Percentiles rank a stretch among this genome's conserved stretches.
phyloP scores from a whole-genome alignment of 2,113 vertebrate species.

The Fulmarus glacialis region DNA sequence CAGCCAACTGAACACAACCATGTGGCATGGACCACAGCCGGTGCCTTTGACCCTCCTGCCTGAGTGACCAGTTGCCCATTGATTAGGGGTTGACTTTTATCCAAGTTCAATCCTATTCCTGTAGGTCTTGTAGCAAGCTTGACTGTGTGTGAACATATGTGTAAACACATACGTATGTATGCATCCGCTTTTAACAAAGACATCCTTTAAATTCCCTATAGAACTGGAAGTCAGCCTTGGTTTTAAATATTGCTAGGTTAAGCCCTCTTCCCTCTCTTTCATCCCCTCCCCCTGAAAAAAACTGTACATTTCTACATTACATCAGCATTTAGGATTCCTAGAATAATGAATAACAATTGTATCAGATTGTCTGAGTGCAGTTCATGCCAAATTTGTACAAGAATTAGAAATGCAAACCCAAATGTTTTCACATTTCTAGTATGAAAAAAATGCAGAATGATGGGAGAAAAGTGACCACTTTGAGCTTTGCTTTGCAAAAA shows the following conservation, averaged over 20 bases:
- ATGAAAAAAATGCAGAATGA: neutral
- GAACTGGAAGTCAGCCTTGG: neutral
- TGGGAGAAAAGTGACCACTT: neutral
- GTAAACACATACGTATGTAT: neutral
- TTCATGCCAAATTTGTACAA: neutral
- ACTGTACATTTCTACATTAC: neutral
- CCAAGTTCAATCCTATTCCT: neutral
- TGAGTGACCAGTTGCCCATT: neutral
- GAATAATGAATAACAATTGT: conserved; percentile 34
- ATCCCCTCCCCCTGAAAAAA: neutral
- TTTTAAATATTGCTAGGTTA: conserved; percentile 5
- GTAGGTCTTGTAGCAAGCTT: neutral
- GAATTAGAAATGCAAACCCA: conserved; percentile 42
- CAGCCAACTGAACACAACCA: neutral
- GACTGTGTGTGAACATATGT: neutral
- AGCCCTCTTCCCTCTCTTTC: neutral
- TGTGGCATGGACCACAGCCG: neutral
- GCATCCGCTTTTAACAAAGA: neutral
- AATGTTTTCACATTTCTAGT: conserved; percentile 53
- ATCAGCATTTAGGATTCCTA: conserved; percentile 26
- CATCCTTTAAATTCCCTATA: conserved; percentile 12
- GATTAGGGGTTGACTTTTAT: neutral
- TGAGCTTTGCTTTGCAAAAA: neutral
- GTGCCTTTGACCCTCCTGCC: neutral
- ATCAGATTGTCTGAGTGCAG: neutral